These are phyloP conservation scores for Montipora sp. DNA, from an alignment of 64 coral and sea anemone genomes.

Conservation along the genomic window DNA sequence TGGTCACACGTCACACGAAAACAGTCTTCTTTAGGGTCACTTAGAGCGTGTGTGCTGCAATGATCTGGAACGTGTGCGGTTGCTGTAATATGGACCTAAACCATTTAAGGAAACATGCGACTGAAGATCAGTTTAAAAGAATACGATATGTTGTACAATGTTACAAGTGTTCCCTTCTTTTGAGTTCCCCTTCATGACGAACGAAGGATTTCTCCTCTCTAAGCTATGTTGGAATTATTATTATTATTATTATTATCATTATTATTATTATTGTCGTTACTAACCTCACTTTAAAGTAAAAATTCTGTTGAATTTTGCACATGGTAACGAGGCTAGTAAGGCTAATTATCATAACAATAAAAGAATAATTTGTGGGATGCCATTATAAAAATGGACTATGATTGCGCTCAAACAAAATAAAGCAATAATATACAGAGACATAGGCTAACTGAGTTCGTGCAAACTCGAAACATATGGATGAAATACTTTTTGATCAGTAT, in stretches of 20 bases:
- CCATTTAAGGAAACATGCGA: neutral
- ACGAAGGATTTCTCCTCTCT: neutral
- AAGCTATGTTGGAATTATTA: neutral
- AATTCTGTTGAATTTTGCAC: neutral
- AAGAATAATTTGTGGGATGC: too few species aligned
- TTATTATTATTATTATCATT: neutral
- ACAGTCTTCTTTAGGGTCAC: constrained; percentile 2
- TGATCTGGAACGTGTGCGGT: neutral
- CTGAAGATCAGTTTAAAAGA: neutral
- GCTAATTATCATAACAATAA: too few species aligned
- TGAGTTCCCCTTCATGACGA: neutral
- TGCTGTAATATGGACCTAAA: neutral
- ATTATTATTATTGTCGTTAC: neutral
- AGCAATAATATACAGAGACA: neutral
- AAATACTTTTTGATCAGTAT: neutral
- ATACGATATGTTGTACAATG: neutral
- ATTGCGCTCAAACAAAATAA: too few species aligned
- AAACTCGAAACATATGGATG: neutral
- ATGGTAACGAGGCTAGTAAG: neutral
- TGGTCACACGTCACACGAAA: neutral
- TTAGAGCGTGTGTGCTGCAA: constrained; percentile 4
- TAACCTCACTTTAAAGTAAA: neutral
- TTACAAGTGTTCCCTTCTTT: neutral
- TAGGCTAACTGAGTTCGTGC: neutral
- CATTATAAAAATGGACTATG: too few species aligned